Percentiles rank a stretch among this genome's conserved stretches.
These are phyloP conservation scores for Hylia prasina DNA, from an alignment of 2,113 vertebrate genomes.

Conservation along the genomic window DNA sequence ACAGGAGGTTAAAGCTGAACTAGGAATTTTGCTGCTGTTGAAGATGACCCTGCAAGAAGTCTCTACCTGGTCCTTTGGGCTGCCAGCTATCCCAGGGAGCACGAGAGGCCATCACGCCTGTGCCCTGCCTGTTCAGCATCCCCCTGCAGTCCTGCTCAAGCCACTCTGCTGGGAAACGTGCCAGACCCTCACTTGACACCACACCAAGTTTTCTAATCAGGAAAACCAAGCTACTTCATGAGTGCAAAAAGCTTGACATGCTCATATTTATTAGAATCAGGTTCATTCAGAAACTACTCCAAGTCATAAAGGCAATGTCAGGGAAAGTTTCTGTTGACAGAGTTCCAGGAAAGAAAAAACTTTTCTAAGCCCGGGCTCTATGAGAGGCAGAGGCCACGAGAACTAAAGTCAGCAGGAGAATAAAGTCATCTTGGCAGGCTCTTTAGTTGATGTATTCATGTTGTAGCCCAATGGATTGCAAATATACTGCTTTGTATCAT, in stretches of 20 bases:
- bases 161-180: rapidly evolving
- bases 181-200: background rate
- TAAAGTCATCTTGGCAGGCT: background rate
- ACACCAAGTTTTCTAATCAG: background rate
- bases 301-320: background rate
- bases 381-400: background rate
- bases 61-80: background rate
- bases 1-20: background rate
- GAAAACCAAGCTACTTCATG: background rate
- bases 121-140: background rate
- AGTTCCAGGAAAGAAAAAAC: background rate
- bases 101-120: rapidly evolving
- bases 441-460: background rate
- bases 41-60: background rate
- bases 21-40: background rate
- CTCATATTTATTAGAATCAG: background rate
- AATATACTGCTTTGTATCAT: background rate
- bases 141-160: background rate
- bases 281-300: background rate
- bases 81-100: background rate
- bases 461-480: background rate
- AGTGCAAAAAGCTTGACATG: background rate
- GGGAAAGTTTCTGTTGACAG: background rate
- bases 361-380: background rate
- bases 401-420: background rate